A percentile compares a stretch with the other conserved stretches of the same genome.
Conservation (phyloP, 2,888 invertebrate species). For the Ormia ochracea region DNA sequence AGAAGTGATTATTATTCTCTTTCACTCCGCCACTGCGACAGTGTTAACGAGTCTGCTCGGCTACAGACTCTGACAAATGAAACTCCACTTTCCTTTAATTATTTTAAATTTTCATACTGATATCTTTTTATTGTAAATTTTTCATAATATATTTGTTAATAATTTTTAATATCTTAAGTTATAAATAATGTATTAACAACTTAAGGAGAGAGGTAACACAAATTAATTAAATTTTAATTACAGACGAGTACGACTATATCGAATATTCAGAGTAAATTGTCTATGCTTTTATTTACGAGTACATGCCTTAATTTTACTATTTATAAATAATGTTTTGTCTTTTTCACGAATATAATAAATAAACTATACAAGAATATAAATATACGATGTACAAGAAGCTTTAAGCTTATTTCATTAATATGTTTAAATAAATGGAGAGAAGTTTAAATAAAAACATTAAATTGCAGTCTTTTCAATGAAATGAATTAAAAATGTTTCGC, state of each 20-base stretch:
- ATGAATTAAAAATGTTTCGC: no score
- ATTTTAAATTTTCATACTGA: constrained; percentile 33
- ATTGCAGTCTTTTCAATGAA: not conserved
- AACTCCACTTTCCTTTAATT: not conserved
- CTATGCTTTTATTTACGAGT: not conserved
- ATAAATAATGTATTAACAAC: no score
- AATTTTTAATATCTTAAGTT: no score
- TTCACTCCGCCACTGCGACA: no score
- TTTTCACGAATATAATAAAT: not conserved
- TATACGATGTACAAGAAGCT: no score
- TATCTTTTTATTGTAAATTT: constrained; percentile 31
- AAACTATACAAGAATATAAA: not conserved
- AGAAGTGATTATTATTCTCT: no score
- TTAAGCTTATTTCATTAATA: not conserved
- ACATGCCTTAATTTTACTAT: no score
- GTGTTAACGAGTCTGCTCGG: no score
- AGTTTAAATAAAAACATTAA: not conserved
- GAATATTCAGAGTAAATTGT: not conserved
- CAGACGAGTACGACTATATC: not conserved
- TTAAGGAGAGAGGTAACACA: no score
- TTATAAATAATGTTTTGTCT: no score
- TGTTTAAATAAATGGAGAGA: not conserved
- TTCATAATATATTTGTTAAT: not conserved
- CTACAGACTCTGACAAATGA: not conserved
- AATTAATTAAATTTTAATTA: no score